A percentile compares a stretch with the other conserved stretches of the same genome.
Conservation (phyloP, 2,888 invertebrate genomes). For the Palloptera scutellata region DNA sequence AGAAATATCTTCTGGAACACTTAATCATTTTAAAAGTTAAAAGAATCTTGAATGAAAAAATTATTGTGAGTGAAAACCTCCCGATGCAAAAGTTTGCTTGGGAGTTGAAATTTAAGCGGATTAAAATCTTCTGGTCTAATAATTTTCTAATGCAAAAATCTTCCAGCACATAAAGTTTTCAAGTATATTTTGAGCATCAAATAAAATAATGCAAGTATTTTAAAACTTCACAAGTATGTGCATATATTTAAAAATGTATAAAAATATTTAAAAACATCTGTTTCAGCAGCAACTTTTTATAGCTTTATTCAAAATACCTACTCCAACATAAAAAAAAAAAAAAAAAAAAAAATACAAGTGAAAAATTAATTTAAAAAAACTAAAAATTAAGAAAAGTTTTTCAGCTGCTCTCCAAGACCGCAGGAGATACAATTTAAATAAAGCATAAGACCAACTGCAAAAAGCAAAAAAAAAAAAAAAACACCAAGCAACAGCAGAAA, state of each 20-base stretch:
- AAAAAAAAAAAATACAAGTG: constrained; percentile 34
- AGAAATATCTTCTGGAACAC: too few species aligned
- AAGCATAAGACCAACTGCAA: constrained; percentile 30
- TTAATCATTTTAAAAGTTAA: too few species aligned
- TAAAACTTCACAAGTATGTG: too few species aligned
- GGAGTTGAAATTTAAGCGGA: too few species aligned
- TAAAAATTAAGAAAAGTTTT: constrained; percentile 30
- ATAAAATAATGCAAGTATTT: neutral
- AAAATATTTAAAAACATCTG: constrained; percentile 28
- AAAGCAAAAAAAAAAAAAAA: constrained; percentile 14
- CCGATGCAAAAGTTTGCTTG: too few species aligned
- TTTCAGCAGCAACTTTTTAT: constrained; percentile 27
- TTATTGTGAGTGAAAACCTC: too few species aligned
- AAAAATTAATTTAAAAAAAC: neutral
- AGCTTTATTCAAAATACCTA: constrained; percentile 29
- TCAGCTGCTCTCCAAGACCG: constrained; percentile 52
- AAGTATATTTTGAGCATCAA: too few species aligned
- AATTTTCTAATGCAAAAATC: too few species aligned
- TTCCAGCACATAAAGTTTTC: too few species aligned
- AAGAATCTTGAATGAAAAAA: too few species aligned
- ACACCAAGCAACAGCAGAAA: constrained; percentile 26
- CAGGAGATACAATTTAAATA: constrained; percentile 52
- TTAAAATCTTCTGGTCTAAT: too few species aligned
- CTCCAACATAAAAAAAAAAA: constrained; percentile 11
- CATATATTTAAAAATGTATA: neutral